Percentiles rank a stretch among this genome's conserved stretches.
phyloP scores from a whole-genome alignment of 2,113 vertebrate species.

The Ictalurus furcatus region DNA sequence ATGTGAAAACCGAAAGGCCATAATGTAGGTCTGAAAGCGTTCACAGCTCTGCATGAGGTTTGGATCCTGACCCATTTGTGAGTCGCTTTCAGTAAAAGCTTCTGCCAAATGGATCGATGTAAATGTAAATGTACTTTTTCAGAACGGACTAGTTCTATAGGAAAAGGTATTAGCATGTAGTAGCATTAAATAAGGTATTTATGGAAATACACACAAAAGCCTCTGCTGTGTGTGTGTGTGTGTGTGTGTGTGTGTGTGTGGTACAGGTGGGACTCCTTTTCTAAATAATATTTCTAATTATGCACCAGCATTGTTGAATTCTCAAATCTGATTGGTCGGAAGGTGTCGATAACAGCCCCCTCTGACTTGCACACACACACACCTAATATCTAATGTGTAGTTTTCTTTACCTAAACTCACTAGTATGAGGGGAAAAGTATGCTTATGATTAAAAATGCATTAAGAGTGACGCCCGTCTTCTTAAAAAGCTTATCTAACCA shows the following conservation, averaged over 20 bases:
- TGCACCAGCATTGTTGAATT: background rate
- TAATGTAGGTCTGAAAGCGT: conserved; percentile 6
- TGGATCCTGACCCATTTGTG: conserved; percentile 12
- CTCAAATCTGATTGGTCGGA: background rate
- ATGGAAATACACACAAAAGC: background rate
- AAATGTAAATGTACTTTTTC: conserved; percentile 17
- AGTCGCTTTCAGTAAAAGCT: conserved; percentile 14
- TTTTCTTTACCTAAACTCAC: background rate
- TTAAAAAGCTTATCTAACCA: background rate
- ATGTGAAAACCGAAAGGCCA: background rate
- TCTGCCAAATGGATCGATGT: conserved; percentile 28
- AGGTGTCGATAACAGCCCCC: background rate
- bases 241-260: background rate
- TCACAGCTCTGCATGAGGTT: background rate
- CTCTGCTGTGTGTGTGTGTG: background rate
- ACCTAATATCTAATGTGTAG: too few species aligned
- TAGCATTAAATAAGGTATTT: conserved; percentile 5
- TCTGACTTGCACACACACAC: background rate
- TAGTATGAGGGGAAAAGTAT: background rate
- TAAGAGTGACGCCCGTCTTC: background rate
- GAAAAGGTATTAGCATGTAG: conserved; percentile 16
- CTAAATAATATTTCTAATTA: background rate
- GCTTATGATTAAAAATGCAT: background rate
- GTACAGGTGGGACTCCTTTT: background rate
- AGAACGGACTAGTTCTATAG: conserved; percentile 10